phyloP scores from a whole-genome alignment of 2,888 invertebrate genomes.

The Napeogenes inachia region DNA sequence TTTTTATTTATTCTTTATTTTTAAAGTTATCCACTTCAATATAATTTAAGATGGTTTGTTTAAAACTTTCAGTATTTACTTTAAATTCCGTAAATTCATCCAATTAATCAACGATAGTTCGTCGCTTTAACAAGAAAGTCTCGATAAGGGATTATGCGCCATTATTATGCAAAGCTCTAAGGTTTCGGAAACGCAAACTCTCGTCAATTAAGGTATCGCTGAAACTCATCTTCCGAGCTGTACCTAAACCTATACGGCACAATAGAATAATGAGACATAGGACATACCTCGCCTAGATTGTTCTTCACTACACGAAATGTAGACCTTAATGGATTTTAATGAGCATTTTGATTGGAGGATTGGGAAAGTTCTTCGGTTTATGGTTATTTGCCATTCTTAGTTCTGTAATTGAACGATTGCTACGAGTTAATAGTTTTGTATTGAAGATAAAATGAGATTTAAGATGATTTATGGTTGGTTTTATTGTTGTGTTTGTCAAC shows the following conservation, averaged over 20 bases:
- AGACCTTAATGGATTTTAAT: constrained; percentile 28
- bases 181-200: constrained; percentile 72
- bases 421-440: background rate
- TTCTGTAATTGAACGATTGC: constrained; percentile 7
- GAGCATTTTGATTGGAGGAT: constrained; percentile 22
- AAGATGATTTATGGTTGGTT: background rate
- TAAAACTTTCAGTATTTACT: background rate
- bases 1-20: background rate
- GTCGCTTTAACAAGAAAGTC: constrained; percentile 53
- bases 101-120: constrained; percentile 24
- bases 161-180: constrained; percentile 73
- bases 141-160: constrained; percentile 72
- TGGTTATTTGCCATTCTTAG: constrained; percentile 19
- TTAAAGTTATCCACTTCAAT: background rate
- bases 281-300: constrained; percentile 35
- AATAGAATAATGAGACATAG: constrained; percentile 70
- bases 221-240: constrained; percentile 61
- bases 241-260: constrained; percentile 60
- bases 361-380: constrained; percentile 17
- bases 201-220: constrained; percentile 76
- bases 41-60: background rate
- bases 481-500: background rate
- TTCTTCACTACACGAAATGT: constrained; percentile 23
- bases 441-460: background rate
- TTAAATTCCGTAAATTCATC: background rate